These are phyloP conservation scores for Mus spretus DNA, from an alignment of 2,797 vertebrate species.

Conservation along the genomic window DNA sequence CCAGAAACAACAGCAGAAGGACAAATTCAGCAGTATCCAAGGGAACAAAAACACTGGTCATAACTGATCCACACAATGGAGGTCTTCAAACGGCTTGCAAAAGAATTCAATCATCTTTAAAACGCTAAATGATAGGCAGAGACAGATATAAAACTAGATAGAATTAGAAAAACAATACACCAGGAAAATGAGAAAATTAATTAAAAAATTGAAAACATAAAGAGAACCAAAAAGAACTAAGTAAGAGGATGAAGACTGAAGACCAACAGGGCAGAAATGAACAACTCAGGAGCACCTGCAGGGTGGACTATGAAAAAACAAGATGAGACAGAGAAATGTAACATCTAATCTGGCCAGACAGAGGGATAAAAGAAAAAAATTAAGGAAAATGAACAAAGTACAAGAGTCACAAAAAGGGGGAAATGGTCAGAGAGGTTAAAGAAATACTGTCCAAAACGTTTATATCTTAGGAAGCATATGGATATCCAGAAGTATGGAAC, in stretches of 20 bases:
- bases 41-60: not conserved
- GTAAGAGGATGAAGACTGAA: not conserved
- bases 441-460: not conserved
- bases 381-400: not conserved
- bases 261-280: not conserved
- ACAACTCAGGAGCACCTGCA: not conserved
- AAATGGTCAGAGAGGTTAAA: not conserved
- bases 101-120: not conserved
- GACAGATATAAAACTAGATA: not conserved
- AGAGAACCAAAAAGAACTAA: constrained; percentile 4
- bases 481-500: not conserved
- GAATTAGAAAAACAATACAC: not conserved
- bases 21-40: not conserved
- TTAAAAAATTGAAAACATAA: not conserved
- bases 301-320: not conserved
- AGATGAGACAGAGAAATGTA: not conserved
- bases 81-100: not conserved
- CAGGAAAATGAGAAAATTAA: constrained; percentile 1
- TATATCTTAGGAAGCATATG: not conserved
- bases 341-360: not conserved
- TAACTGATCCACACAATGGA: not conserved
- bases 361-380: not conserved
- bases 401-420: not conserved
- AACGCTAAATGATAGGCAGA: not conserved
- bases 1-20: not conserved